These are phyloP conservation scores for Macrotus californicus DNA, from an alignment of 2,113 vertebrate species.

Conservation along the genomic window DNA sequence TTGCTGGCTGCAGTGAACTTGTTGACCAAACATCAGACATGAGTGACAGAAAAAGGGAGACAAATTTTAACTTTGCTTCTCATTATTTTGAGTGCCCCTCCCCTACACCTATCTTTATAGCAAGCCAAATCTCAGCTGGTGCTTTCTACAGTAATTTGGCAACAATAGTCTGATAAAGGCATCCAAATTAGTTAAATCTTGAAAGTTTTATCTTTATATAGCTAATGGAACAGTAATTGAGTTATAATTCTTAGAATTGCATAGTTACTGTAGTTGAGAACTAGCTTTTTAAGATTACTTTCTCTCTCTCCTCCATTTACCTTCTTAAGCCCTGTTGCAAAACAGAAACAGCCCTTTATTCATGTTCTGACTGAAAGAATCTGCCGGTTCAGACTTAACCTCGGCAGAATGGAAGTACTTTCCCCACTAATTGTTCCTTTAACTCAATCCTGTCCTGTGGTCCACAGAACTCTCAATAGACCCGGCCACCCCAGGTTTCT, in stretches of 20 bases:
- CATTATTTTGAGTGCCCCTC: neutral
- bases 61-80: neutral
- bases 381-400: neutral
- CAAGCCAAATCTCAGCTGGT: neutral
- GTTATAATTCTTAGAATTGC: neutral
- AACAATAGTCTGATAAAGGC: neutral
- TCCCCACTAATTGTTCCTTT: neutral
- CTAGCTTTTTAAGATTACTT: neutral
- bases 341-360: neutral
- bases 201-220: conserved; percentile 33
- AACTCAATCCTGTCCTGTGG: neutral
- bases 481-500: neutral
- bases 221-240: neutral
- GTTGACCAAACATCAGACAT: neutral
- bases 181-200: conserved; percentile 34
- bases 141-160: neutral
- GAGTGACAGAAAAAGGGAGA: neutral
- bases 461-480: neutral
- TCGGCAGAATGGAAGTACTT: neutral
- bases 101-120: neutral
- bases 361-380: neutral
- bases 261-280: neutral
- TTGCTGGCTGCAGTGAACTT: neutral
- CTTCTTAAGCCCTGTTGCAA: neutral
- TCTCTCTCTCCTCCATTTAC: neutral